Evolutionary conservation across 2,113 vertebrate genomes (phyloP), one percentile per base, ranked within the genome.

Genomic region (Phainopepla nitens): DNA sequence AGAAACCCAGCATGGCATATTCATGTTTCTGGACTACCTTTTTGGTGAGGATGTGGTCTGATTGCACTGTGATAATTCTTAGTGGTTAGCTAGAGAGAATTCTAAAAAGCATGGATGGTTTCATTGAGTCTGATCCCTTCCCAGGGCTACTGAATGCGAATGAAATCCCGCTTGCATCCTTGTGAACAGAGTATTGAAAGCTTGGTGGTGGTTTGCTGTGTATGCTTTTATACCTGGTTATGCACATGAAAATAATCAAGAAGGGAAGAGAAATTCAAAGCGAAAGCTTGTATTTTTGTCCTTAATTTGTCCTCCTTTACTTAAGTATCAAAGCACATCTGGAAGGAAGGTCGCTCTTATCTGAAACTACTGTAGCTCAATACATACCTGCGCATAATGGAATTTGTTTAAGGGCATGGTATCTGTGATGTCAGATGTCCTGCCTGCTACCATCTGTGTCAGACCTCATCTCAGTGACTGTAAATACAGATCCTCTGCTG

Each of bases 11-110:
- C 91, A 95, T 92, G 62, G 95, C 44, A 28, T 97, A 73, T 97
- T 97, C 92, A 82, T 97, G 90, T 97, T 97, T 97, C 96, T 92
- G 58, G 96, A 69, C 93, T 96, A 94, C 90, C 68, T 95, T 94
- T 97, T 94, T 95, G 83, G 90, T 80, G 81, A 94, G 76, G 85
- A 95, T 96, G 86, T 97, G 93, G 96, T 97, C 73, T 97, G 61
- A 72, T 94, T 96, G 96, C 86, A 86, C 62, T 94, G 88, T 95
- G 95, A 94, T 94, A 92, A 90, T 95, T 96, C 94, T 64, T 50
- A 76, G 62, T 93, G 88, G 92, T 96, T 97, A 93, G 82, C 95
- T 95, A 47, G 50, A 93, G 95, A 95, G 96, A 73, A 96, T 97
- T 97, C 75, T 95, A 93, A 89, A 91, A 94, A 58, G 88, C 3